phyloP scores from a whole-genome alignment of 2,113 vertebrate species.

The Anhinga anhinga region DNA sequence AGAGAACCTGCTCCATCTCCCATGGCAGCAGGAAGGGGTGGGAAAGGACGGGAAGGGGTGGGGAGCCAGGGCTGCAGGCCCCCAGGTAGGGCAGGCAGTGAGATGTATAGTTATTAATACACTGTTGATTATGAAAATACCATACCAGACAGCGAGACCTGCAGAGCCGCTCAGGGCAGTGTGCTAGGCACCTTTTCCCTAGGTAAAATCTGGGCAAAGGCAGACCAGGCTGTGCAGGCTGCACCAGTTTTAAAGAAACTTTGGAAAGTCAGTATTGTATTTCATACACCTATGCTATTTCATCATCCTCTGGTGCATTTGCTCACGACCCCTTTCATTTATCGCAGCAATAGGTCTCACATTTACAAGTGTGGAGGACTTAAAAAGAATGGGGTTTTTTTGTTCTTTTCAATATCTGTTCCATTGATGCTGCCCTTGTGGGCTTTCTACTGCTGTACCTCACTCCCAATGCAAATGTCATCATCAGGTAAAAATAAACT shows the following conservation, averaged over 20 bases:
- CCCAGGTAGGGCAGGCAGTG: background rate
- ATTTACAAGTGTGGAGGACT: slow-evolving; percentile 8
- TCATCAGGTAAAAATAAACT: slow-evolving; percentile 65
- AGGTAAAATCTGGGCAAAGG: background rate
- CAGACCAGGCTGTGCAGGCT: background rate
- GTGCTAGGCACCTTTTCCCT: background rate
- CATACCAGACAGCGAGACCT: background rate
- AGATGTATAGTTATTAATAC: background rate
- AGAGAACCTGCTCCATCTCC: background rate
- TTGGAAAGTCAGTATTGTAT: background rate
- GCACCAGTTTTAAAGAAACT: background rate
- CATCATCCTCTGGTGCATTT: background rate
- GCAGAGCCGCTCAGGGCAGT: background rate
- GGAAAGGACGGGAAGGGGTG: background rate
- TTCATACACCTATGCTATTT: background rate
- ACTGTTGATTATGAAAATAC: background rate
- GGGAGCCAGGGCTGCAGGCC: background rate
- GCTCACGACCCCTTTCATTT: slow-evolving; percentile 3
- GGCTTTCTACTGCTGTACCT: slow-evolving; percentile 39
- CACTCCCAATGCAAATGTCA: slow-evolving; percentile 66
- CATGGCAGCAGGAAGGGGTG: rapidly evolving
- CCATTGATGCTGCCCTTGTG: slow-evolving; percentile 32
- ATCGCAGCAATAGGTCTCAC: slow-evolving; percentile 25
- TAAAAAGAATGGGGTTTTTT: background rate
- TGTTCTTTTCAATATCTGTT: slow-evolving; percentile 49